A percentile compares a stretch with the other conserved stretches of the same genome.
phyloP scores from a whole-genome alignment of 37 sponge, comb jelly and placozoan genomes.

The Hormiphora californensis region DNA sequence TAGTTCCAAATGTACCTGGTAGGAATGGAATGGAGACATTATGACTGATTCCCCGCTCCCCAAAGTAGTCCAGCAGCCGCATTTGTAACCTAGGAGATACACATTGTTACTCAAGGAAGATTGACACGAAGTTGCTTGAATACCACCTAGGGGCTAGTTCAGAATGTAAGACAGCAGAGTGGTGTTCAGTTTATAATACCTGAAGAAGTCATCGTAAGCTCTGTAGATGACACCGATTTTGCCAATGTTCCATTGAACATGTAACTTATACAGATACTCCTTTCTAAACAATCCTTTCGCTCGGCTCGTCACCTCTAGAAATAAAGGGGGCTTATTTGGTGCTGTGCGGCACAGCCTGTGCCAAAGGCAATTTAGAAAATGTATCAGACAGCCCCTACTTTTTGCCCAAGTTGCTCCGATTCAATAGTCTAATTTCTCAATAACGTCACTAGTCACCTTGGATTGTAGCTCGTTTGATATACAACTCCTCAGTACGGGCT shows the following conservation, averaged over 20 bases:
- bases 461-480: not conserved
- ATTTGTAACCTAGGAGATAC: not conserved
- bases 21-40: not conserved
- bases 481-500: constrained; percentile 9
- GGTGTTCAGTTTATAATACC: too few species aligned
- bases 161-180: too few species aligned
- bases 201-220: constrained; percentile 45
- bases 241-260: constrained; percentile 38
- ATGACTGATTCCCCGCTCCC: not conserved
- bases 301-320: constrained; percentile 25
- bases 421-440: not conserved
- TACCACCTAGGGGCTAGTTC: too few species aligned
- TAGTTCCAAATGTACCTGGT: constrained; percentile 26
- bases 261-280: not conserved
- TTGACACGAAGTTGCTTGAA: too few species aligned
- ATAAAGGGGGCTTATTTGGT: too few species aligned
- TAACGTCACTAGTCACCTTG: not conserved
- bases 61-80: constrained; percentile 21
- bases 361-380: too few species aligned
- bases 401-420: too few species aligned
- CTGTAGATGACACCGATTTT: constrained; percentile 37
- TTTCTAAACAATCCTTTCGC: not conserved
- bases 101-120: too few species aligned
- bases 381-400: too few species aligned
- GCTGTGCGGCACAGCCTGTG: too few species aligned